Conservation (phyloP, 2,797 vertebrate genomes). For the Darevskia mixta region DNA sequence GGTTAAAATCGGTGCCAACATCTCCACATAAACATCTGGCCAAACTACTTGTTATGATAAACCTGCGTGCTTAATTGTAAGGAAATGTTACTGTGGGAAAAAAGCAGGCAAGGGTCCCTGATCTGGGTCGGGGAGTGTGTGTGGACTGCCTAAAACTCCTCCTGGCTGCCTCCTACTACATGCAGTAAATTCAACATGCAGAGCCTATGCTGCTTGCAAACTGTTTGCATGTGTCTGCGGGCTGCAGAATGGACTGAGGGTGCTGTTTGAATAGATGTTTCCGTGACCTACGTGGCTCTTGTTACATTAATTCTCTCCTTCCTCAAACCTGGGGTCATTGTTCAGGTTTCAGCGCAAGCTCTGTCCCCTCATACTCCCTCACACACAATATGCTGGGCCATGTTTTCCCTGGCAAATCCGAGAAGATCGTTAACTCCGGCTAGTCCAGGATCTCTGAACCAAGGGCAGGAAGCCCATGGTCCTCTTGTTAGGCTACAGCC, state of each 20-base stretch:
- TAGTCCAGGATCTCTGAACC: background rate
- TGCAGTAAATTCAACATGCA: background rate
- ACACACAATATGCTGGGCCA: background rate
- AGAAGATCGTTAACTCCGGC: background rate
- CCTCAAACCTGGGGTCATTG: background rate
- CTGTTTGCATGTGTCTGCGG: background rate
- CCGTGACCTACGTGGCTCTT: background rate
- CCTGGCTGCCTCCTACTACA: background rate
- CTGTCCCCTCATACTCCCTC: background rate
- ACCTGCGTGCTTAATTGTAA: background rate
- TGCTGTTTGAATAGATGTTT: too few relatives aligned
- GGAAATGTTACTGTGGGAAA: background rate
- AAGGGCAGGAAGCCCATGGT: too few relatives aligned
- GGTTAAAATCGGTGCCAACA: background rate
- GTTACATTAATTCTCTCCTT: background rate
- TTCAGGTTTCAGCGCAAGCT: background rate
- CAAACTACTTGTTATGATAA: background rate
- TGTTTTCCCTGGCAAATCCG: background rate
- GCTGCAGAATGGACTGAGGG: background rate
- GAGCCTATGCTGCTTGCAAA: background rate
- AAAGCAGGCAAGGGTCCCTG: background rate
- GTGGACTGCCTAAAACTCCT: background rate
- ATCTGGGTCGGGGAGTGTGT: background rate
- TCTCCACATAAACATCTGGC: background rate
- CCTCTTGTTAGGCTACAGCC: too few relatives aligned